These are phyloP conservation scores for Pseudomugil gertrudae DNA, from an alignment of 2,797 vertebrate species.

Conservation along the genomic window DNA sequence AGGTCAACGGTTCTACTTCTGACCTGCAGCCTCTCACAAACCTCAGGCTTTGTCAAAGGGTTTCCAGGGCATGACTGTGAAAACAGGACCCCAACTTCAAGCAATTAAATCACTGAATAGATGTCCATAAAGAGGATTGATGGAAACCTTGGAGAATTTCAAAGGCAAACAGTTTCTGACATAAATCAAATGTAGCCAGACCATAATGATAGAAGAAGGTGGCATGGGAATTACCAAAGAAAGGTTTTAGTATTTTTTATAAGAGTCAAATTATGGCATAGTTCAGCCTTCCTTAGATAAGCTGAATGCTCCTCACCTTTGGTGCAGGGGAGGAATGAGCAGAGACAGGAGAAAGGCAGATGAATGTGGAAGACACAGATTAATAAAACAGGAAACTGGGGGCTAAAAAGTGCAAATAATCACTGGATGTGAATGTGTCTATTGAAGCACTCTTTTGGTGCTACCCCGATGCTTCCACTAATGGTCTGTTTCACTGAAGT, in stretches of 20 bases:
- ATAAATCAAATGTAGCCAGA: constrained; percentile 36
- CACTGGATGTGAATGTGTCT: constrained; percentile 73
- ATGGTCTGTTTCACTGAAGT: constrained; percentile 81
- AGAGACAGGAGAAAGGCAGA: constrained; percentile 40
- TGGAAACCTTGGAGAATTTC: constrained; percentile 48
- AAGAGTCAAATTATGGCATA: constrained; percentile 10
- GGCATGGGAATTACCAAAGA: constrained; percentile 19
- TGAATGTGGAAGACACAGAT: constrained; percentile 61
- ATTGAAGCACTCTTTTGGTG: constrained; percentile 73
- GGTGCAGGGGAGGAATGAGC: constrained; percentile 35
- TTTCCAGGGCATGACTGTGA: constrained; percentile 28
- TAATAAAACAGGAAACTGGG: constrained; percentile 72
- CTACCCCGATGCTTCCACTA: constrained; percentile 71
- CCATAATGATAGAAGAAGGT: constrained; percentile 15
- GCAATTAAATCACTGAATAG: constrained; percentile 72
- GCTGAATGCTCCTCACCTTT: constrained; percentile 61
- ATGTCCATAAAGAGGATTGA: constrained; percentile 38
- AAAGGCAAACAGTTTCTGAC: constrained; percentile 42
- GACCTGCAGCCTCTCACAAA: constrained; percentile 41
- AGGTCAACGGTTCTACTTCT: constrained; percentile 37
- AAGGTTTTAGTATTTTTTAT: not conserved
- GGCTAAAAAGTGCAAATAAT: constrained; percentile 75
- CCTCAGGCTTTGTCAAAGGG: constrained; percentile 38
- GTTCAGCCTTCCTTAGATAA: constrained; percentile 28
- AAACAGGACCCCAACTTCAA: constrained; percentile 48